Evolutionary conservation across 2,888 invertebrate genomes (phyloP).

Genomic region (Andrena praecox): DNA sequence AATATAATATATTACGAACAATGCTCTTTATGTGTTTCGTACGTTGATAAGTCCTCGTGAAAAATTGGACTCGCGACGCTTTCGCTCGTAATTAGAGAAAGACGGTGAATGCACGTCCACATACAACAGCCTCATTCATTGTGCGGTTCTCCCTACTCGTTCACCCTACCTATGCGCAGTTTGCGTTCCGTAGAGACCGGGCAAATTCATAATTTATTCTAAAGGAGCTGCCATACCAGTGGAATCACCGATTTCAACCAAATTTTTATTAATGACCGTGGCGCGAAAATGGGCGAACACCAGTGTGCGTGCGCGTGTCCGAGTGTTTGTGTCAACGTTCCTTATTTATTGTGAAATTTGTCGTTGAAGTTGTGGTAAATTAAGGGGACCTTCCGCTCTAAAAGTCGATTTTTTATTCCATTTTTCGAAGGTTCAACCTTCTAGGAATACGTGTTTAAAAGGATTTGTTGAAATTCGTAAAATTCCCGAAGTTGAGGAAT

Average conservation of each 20-base stretch:
- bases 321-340: no score
- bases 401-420: no score
- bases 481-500: no score
- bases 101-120: constrained; percentile 31
- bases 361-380: no score
- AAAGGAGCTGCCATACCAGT: neutral
- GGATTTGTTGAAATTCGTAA: no score
- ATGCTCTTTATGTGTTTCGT: no score
- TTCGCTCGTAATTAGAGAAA: constrained; percentile 62
- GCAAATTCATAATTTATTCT: neutral
- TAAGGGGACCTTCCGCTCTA: no score
- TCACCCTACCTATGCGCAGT: constrained; percentile 45
- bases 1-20: neutral
- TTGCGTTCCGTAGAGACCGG: neutral
- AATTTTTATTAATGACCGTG: neutral
- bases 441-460: no score
- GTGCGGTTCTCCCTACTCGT: constrained; percentile 47
- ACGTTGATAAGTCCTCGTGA: constrained; percentile 30
- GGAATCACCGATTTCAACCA: neutral
- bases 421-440: no score
- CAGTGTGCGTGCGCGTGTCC: neutral
- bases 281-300: neutral
- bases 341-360: no score
- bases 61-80: constrained; percentile 43
- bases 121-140: constrained; percentile 69